Evolutionary conservation across 2,888 invertebrate genomes (phyloP), one percentile per base, ranked within the genome.

Genomic region (Itoplectis maculator): DNA sequence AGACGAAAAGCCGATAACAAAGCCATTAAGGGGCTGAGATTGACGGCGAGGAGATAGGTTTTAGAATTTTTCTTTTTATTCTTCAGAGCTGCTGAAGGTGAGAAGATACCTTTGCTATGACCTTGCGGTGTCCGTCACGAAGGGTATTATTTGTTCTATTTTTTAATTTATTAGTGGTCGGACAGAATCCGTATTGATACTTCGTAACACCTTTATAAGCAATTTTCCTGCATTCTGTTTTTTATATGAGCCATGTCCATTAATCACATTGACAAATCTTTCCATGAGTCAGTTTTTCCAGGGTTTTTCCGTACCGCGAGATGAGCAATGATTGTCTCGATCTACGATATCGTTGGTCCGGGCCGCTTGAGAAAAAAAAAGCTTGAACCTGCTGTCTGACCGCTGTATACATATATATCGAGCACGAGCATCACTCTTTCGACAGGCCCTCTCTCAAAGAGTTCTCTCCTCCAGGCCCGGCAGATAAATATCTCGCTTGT

Each of bases 361-460:
- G 40, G 15, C 37, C 6, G 56, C 56, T 59, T 35, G 1, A 35
- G 0, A 47, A 47, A 29, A 61, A 37, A 61, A 61, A 40, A 40
- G 35, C 15, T 18, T 18, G 4, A 40, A 61, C 61, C 61, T 15
- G 15, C 37, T 61, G 61, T 61, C n/a, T 15, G 37, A 9, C 37
- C 4, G 37, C 13, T 40, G 9, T 61, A 37, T 35, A 59, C 7
- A 35, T 59, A 59, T n/a, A 37, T 18, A 59, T 59, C 8, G 61
- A 61, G 37, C 8, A 15, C 40, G 61, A 61, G 37, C 18, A 61
- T 61, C 61, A 37, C 37, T 61, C 61, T 37, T 61, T 61, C 18
- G 61, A 61, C 18, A 61, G 37, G 15, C 6, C 37, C 61, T 61
- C 15, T 65, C 18, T 63, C 63, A 63, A 63, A 63, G 20, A 18